These are phyloP conservation scores for Mustela lutreola DNA, from an alignment of 2,113 vertebrate species.

Conservation along the genomic window DNA sequence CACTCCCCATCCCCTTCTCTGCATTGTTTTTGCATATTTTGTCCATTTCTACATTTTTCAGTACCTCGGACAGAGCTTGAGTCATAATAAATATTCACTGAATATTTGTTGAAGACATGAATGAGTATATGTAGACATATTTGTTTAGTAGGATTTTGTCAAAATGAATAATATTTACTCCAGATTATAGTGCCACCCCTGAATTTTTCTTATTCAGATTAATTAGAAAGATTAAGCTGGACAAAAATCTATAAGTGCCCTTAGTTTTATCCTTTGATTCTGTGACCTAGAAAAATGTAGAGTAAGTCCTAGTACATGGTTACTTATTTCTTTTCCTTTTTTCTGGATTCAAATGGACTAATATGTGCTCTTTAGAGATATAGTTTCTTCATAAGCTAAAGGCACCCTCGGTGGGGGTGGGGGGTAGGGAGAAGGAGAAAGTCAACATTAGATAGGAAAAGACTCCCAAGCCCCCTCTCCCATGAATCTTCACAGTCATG, in stretches of 20 bases:
- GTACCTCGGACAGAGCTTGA: background rate
- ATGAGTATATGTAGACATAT: background rate
- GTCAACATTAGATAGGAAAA: background rate
- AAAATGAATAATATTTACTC: slow-evolving; percentile 42
- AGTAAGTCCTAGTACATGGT: background rate
- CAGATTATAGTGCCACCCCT: background rate
- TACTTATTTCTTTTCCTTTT: background rate
- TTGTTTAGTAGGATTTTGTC: slow-evolving; percentile 30
- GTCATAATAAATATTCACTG: background rate
- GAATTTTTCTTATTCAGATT: slow-evolving; percentile 3
- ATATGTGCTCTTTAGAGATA: background rate
- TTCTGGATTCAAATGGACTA: background rate
- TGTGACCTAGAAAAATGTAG: background rate
- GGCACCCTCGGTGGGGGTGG: background rate
- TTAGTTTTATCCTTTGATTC: background rate
- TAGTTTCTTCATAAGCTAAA: background rate
- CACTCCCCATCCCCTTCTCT: background rate
- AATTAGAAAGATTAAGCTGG: background rate
- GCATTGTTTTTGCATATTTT: background rate
- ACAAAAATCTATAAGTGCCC: background rate
- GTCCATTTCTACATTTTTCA: background rate
- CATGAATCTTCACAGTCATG: background rate
- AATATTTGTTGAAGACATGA: slow-evolving; percentile 8
- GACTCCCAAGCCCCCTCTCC: background rate
- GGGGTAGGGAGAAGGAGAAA: background rate